Conservation (phyloP, 1,140 invertebrate species). For the Parapsyche elsis region DNA sequence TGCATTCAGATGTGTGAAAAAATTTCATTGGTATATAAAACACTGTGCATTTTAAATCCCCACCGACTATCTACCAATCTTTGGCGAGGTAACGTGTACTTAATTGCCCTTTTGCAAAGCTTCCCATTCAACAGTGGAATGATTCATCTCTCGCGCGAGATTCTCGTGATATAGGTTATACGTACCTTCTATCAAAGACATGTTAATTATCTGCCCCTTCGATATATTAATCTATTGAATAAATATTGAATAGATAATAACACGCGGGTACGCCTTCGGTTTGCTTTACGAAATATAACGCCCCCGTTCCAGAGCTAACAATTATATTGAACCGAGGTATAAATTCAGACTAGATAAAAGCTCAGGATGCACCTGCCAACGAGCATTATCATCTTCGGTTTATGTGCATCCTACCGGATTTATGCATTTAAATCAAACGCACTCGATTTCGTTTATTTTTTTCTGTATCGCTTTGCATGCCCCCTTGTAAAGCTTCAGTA, state of each 20-base stretch:
- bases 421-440: neutral
- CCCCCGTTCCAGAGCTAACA: conserved; percentile 16
- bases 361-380: conserved; percentile 22
- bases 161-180: too few species aligned
- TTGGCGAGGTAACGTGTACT: too few species aligned
- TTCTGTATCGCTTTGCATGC: neutral
- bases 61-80: too few species aligned
- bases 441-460: neutral
- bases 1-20: neutral
- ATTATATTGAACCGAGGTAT: conserved; percentile 5
- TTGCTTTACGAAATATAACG: conserved; percentile 17
- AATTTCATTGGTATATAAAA: neutral
- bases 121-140: too few species aligned
- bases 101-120: too few species aligned
- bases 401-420: neutral
- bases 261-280: conserved; percentile 8
- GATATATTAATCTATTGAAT: conserved; percentile 6
- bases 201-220: neutral
- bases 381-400: conserved; percentile 15
- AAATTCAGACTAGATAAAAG: conserved; percentile 37
- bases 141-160: too few species aligned
- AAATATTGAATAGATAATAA: conserved; percentile 23
- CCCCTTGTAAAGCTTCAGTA: too few species aligned
- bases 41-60: neutral
- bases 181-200: neutral